Percentiles rank a stretch among this genome's conserved stretches.
Evolutionary conservation across 2,797 vertebrate species (phyloP).

Genomic region (Hyperoplus immaculatus): DNA sequence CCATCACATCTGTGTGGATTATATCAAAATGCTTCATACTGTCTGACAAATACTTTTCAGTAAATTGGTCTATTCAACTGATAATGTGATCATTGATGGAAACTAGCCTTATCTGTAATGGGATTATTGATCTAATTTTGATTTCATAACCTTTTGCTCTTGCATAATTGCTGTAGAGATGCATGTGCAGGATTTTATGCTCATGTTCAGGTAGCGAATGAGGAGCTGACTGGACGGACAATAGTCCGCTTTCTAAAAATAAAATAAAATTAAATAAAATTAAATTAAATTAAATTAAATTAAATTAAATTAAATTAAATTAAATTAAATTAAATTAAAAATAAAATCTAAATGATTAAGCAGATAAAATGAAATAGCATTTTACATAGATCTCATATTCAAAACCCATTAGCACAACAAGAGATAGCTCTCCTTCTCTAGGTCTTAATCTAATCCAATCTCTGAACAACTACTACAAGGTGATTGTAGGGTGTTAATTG

Average conservation of each 20-base stretch:
- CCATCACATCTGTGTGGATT: not conserved
- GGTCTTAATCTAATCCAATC: constrained; percentile 4
- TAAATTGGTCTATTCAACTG: not conserved
- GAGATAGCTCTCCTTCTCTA: not conserved
- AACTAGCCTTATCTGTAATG: not conserved
- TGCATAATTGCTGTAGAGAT: not conserved
- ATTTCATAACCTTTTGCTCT: not conserved
- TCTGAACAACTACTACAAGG: not conserved
- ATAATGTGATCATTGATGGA: not conserved
- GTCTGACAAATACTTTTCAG: not conserved
- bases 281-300: no score
- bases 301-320: no score
- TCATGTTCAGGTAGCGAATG: not conserved
- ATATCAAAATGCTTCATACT: not conserved
- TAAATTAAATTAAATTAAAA: not conserved
- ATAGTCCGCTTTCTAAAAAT: no score
- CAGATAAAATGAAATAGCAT: not conserved
- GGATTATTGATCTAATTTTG: not conserved
- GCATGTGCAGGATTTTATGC: not conserved
- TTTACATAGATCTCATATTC: not conserved
- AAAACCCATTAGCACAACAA: not conserved
- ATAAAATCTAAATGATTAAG: not conserved
- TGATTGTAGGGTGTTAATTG: constrained; percentile 37
- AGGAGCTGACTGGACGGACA: not conserved
- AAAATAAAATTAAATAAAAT: no score